Base-by-base conservation (phyloP, 2,113 vertebrate genomes). In the Hydropotes inermis region DNA sequence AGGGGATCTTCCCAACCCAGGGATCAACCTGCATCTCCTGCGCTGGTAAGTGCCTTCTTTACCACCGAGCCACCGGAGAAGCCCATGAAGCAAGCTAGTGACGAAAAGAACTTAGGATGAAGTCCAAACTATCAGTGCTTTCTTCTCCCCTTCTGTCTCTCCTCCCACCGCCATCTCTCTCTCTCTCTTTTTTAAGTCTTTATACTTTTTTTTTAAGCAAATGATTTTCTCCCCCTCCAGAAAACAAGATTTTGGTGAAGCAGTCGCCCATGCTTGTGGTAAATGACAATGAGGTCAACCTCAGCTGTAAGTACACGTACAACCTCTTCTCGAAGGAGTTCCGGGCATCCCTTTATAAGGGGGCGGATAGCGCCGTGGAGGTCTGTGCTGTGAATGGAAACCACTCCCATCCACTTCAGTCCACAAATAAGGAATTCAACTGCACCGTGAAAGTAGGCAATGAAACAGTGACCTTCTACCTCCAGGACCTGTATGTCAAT, bases 181-280 rank as follows among this genome's bases (percentile, higher is more conserved):
- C 36, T 82, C n/a, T 70, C 23, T 64, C 70, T 43, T 43, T 43
- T 19, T 54, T 52, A 95, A 78, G 64, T 90, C 19, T 55, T 88
- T 96, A 89, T 14, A 58, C 10, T 81, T 36, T 95, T 96, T 78
- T 98, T 96, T 85, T 98, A 98, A 98, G 95, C 91, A 98, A 96
- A 52, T 93, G 13, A 61, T 98, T 74, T 98, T 98, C 97, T 14
- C 25, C 54, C 57, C 15, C 84, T 95, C 25, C 93, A 99, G 99
- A 98, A 98, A 98, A 98, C 97, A 98, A 98, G 98, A 99, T 99
- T 98, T 98, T 98, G 97, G 98, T 99, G 97, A 94, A 98, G 95
- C 98, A 99, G 91, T 96, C 6, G 14, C 98, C 98, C 94, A 89
- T 97, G 97, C 97, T 98, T 58, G 97, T 50, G 50, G 96, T 97